A percentile compares a stretch with the other conserved stretches of the same genome.
These are phyloP conservation scores for Marmota monax DNA, from an alignment of 2,113 vertebrate species.

Conservation along the genomic window DNA sequence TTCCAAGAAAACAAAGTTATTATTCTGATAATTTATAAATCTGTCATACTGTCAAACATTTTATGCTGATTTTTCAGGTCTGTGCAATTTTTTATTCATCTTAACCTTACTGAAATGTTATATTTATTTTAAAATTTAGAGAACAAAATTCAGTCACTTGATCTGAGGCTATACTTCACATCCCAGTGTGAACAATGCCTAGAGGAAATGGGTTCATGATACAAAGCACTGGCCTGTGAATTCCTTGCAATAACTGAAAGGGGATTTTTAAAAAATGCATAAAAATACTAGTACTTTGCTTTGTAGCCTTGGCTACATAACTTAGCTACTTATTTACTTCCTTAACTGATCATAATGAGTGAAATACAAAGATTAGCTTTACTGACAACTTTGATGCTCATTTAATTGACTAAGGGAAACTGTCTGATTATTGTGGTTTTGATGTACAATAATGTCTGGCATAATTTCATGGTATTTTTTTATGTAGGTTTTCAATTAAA, in stretches of 20 bases:
- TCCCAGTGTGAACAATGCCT: neutral
- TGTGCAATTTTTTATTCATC: neutral
- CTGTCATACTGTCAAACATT: conserved; percentile 6
- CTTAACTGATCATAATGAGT: neutral
- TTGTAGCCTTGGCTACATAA: neutral
- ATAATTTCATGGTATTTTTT: conserved; percentile 76
- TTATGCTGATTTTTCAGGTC: conserved; percentile 27
- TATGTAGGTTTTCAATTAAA: conserved; percentile 82
- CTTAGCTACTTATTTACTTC: neutral
- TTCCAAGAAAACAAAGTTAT: neutral
- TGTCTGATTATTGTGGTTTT: conserved; percentile 62
- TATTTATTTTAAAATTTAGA: conserved; percentile 32
- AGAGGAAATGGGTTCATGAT: neutral
- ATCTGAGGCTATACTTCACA: neutral
- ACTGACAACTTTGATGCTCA: conserved; percentile 46
- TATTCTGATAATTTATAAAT: conserved; percentile 30
- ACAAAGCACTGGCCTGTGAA: neutral
- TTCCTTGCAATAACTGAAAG: neutral
- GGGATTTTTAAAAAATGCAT: neutral
- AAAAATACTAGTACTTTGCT: conserved; percentile 3
- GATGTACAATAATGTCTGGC: conserved; percentile 65
- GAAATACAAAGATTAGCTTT: conserved; percentile 20
- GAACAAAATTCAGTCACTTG: conserved; percentile 1
- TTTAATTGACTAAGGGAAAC: conserved; percentile 45
- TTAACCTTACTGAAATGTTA: neutral